Conservation (phyloP, 1,140 invertebrate species). For the Conopomorpha cramerella region DNA sequence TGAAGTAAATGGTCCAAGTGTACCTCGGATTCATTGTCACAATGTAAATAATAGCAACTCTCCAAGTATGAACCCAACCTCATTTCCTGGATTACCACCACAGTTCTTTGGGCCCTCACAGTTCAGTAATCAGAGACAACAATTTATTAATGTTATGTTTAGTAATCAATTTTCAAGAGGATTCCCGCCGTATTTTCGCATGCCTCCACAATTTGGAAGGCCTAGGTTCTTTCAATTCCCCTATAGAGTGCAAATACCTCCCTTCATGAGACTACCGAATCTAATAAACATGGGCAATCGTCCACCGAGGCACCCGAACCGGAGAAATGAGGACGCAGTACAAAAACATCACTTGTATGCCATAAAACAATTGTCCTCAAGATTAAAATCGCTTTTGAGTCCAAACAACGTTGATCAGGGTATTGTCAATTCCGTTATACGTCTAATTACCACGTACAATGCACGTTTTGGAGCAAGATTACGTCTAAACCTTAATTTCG, state of each 20-base stretch:
- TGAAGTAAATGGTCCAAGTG: conserved; percentile 19
- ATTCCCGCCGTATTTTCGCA: no score
- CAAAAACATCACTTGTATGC: conserved; percentile 18
- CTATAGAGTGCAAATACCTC: no score
- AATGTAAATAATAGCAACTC: no score
- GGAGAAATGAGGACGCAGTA: conserved; percentile 9
- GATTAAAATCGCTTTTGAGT: conserved; percentile 16
- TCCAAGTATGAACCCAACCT: conserved; percentile 2
- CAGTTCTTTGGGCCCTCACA: no score
- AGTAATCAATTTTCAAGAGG: no score
- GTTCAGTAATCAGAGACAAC: no score
- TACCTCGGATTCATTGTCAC: conserved; percentile 18
- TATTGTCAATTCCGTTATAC: conserved; percentile 17
- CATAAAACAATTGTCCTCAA: conserved; percentile 19
- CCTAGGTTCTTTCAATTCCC: no score
- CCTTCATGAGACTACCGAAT: no score
- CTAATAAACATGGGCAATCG: conserved; percentile 1
- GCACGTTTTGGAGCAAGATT: conserved; percentile 21
- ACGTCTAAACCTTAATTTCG: conserved; percentile 19
- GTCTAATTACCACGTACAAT: conserved; percentile 28
- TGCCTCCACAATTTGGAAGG: no score
- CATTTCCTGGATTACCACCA: no score
- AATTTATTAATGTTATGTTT: no score
- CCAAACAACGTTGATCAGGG: conserved; percentile 8
- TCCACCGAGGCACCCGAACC: conserved; percentile 4